Evolutionary conservation across 2,797 vertebrate genomes (phyloP).

Genomic region (Carcharodon carcharias): DNA sequence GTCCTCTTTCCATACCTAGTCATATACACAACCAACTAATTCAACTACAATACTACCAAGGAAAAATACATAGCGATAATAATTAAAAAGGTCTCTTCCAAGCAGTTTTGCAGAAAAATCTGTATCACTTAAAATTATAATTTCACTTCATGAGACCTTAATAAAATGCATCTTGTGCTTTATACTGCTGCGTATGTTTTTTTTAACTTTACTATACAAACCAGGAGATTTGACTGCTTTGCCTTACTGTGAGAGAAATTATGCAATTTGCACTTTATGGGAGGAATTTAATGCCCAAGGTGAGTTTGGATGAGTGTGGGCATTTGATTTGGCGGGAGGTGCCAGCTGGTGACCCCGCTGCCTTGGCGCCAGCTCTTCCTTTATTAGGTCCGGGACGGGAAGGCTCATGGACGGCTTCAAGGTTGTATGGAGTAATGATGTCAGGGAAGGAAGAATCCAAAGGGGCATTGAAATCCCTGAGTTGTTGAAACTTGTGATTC

Average conservation of each 20-base stretch:
- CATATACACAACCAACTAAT: background rate
- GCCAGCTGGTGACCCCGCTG: background rate
- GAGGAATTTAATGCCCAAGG: background rate
- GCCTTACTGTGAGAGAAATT: background rate
- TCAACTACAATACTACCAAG: background rate
- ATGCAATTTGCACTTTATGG: background rate
- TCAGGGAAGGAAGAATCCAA: background rate
- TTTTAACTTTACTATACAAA: background rate
- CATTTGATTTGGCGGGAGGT: background rate
- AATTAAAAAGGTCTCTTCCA: background rate
- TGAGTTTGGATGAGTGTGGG: too few species aligned
- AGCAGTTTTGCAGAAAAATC: background rate
- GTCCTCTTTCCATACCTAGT: constrained; percentile 65
- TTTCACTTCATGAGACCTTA: background rate
- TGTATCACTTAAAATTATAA: background rate
- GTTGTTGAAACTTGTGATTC: background rate
- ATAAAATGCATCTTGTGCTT: background rate
- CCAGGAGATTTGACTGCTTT: background rate
- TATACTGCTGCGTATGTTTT: too few species aligned
- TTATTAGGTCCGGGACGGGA: background rate
- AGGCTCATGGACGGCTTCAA: too few species aligned
- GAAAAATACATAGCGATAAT: background rate
- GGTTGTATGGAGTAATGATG: background rate
- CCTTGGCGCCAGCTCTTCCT: background rate
- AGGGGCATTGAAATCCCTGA: background rate